phyloP scores from a whole-genome alignment of 2,888 invertebrate genomes.

The Ochropleura leucogaster region DNA sequence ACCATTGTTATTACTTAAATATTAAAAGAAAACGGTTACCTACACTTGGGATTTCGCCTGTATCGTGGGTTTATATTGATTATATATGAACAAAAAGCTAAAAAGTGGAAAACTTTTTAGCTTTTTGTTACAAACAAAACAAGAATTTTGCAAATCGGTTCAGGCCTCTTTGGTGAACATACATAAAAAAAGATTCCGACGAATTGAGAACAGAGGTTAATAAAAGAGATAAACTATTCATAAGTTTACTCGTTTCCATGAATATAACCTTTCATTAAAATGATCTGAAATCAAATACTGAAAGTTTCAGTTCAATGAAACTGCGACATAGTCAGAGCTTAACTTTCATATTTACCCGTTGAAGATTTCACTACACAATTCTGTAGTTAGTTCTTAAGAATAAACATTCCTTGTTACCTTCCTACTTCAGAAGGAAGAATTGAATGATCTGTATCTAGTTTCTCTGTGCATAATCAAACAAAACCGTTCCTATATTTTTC shows the following conservation, averaged over 20 bases:
- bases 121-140: no score
- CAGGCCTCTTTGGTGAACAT: not conserved
- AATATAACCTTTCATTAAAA: not conserved
- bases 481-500: not conserved
- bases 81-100: no score
- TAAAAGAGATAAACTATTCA: not conserved
- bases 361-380: constrained; percentile 23
- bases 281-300: constrained; percentile 17
- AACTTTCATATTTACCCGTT: constrained; percentile 18
- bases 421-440: not conserved
- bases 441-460: not conserved
- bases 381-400: constrained; percentile 25
- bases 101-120: no score
- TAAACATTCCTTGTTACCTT: constrained; percentile 26
- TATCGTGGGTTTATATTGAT: no score
- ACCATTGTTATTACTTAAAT: not conserved
- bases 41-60: no score
- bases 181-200: no score
- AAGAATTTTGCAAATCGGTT: not conserved
- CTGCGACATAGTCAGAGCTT: not conserved
- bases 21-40: no score
- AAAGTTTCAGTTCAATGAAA: constrained; percentile 29
- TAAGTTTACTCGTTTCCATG: not conserved
- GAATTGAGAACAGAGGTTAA: not conserved
- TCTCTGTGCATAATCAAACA: not conserved